Conservation (phyloP, 1,140 invertebrate genomes). For the Reticulitermes speratus region DNA sequence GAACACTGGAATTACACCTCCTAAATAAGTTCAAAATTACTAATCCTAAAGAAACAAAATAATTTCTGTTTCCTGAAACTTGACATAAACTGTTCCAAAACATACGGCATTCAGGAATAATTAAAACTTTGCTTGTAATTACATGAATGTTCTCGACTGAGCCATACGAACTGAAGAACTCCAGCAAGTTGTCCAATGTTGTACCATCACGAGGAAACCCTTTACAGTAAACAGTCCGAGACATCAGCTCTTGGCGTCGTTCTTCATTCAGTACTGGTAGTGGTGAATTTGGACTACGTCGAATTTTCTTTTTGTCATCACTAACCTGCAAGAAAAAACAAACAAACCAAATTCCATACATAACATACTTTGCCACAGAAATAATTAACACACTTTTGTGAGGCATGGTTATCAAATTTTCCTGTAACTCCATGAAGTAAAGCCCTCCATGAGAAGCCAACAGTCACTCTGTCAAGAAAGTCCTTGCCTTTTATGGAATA, state of each 20-base stretch:
- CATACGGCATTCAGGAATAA: too few relatives aligned
- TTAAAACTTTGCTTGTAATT: constrained; percentile 39
- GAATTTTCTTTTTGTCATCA: constrained; percentile 79
- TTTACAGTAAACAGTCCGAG: constrained; percentile 83
- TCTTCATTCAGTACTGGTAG: constrained; percentile 84
- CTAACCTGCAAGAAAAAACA: constrained; percentile 52
- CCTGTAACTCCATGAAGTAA: too few relatives aligned
- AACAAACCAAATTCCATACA: not conserved
- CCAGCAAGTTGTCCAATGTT: constrained; percentile 69
- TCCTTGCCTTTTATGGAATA: too few relatives aligned
- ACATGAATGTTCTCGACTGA: constrained; percentile 73
- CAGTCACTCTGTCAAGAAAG: too few relatives aligned
- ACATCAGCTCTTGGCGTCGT: constrained; percentile 71
- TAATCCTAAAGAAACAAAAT: too few relatives aligned
- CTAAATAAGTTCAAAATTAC: too few relatives aligned
- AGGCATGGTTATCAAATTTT: not conserved
- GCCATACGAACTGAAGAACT: constrained; percentile 71
- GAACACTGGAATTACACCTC: too few relatives aligned
- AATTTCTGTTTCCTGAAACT: too few relatives aligned
- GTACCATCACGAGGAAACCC: constrained; percentile 73
- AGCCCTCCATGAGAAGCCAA: too few relatives aligned
- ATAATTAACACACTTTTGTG: not conserved
- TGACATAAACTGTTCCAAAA: too few relatives aligned
- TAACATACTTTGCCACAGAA: not conserved
- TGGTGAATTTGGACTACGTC: constrained; percentile 72